Percentiles rank a stretch among this genome's conserved stretches.
phyloP scores from a whole-genome alignment of 2,797 vertebrate species.

The Galago senegalensis region DNA sequence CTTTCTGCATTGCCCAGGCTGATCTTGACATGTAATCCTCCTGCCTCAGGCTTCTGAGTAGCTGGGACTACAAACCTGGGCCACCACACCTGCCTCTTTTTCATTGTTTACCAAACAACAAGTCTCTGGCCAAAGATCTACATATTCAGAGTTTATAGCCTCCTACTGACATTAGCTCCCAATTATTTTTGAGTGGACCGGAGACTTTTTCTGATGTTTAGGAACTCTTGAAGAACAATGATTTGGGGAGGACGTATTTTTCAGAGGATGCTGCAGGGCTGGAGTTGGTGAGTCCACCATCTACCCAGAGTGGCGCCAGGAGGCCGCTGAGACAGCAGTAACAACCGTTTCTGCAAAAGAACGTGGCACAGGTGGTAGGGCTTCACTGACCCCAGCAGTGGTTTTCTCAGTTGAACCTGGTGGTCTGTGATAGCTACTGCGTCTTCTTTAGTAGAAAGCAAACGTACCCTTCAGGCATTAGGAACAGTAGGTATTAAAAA shows the following conservation, averaged over 20 bases:
- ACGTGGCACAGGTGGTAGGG: rapidly evolving
- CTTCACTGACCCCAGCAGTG: neutral
- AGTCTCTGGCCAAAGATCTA: neutral
- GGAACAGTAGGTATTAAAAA: neutral
- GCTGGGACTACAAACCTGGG: too few relatives aligned
- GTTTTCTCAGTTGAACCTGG: neutral
- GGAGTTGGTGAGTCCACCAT: neutral
- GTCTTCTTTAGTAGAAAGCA: neutral
- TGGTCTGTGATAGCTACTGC: neutral
- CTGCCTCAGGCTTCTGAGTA: neutral
- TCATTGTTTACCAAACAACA: neutral
- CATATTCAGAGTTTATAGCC: neutral
- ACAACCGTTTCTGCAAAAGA: neutral
- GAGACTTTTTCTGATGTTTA: neutral
- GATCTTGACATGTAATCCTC: neutral
- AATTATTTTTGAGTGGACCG: neutral
- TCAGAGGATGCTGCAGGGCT: neutral
- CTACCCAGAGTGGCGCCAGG: neutral
- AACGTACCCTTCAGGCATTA: neutral
- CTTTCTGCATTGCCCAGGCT: neutral
- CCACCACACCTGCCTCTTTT: neutral
- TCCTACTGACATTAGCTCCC: neutral
- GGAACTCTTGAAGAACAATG: neutral
- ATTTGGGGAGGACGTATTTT: neutral
- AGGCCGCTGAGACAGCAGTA: neutral